Conservation (phyloP, 2,888 invertebrate species). For the Stictocephala bisonia region DNA sequence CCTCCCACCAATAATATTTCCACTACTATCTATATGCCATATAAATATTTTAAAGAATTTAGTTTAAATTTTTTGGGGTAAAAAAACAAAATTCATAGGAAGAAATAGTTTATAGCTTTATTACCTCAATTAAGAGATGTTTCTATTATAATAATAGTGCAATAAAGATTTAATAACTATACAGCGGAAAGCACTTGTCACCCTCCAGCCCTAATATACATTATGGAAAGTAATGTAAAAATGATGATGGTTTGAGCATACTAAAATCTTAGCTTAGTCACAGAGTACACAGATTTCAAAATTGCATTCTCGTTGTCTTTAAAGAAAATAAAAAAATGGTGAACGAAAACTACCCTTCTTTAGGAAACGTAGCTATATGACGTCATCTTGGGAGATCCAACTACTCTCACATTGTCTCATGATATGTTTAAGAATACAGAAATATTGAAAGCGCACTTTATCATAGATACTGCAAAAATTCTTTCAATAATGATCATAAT, state of each 20-base stretch:
- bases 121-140: slow-evolving; percentile 45
- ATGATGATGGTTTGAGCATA: slow-evolving; percentile 31
- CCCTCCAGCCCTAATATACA: slow-evolving; percentile 14
- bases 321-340: too few relatives aligned
- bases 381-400: too few relatives aligned
- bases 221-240: too few relatives aligned
- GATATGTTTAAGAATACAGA: slow-evolving; percentile 23
- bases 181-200: slow-evolving; percentile 49
- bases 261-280: slow-evolving; percentile 18
- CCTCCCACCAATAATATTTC: too few relatives aligned
- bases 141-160: slow-evolving; percentile 46
- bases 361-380: too few relatives aligned
- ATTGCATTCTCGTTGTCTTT: slow-evolving; percentile 20
- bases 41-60: too few relatives aligned
- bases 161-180: slow-evolving; percentile 47
- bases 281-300: slow-evolving; percentile 38
- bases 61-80: too few relatives aligned
- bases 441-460: slow-evolving; percentile 8
- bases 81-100: slow-evolving; percentile 13
- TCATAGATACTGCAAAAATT: too few relatives aligned
- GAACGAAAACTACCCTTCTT: not conserved
- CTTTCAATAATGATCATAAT: too few relatives aligned
- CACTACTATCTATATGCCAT: too few relatives aligned
- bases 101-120: slow-evolving; percentile 48
- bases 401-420: slow-evolving; percentile 18